A percentile compares a stretch with the other conserved stretches of the same genome.
Evolutionary conservation across 2,113 vertebrate genomes (phyloP).

Genomic region (Lipotes vexillifer): DNA sequence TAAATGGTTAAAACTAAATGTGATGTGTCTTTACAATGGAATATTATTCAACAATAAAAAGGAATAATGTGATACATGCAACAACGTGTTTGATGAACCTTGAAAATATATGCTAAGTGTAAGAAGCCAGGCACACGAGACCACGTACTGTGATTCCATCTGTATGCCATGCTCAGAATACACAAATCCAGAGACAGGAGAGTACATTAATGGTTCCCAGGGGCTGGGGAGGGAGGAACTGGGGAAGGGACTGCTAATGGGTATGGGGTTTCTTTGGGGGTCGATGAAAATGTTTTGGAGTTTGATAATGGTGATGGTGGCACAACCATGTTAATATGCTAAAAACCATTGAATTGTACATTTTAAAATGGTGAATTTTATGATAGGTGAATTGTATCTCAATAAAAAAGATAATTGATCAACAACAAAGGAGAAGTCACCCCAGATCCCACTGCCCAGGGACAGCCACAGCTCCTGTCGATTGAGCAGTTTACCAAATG

Average conservation of each 20-base stretch:
- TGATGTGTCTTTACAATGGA: neutral
- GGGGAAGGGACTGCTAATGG: neutral
- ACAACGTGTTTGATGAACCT: neutral
- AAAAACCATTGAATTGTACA: neutral
- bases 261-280: neutral
- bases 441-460: neutral
- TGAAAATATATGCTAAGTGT: neutral
- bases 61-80: neutral
- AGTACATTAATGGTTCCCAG: neutral
- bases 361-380: neutral
- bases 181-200: neutral
- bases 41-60: neutral
- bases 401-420: neutral
- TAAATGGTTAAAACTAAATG: neutral
- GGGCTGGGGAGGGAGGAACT: neutral
- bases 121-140: neutral
- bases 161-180: neutral
- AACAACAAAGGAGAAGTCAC: neutral
- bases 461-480: neutral
- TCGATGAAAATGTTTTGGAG: neutral
- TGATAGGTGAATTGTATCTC: neutral
- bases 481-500: neutral
- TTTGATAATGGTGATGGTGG: neutral
- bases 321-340: neutral
- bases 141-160: neutral